Base-by-base conservation (phyloP, 2,113 vertebrate genomes). In the Pheucticus melanocephalus region DNA sequence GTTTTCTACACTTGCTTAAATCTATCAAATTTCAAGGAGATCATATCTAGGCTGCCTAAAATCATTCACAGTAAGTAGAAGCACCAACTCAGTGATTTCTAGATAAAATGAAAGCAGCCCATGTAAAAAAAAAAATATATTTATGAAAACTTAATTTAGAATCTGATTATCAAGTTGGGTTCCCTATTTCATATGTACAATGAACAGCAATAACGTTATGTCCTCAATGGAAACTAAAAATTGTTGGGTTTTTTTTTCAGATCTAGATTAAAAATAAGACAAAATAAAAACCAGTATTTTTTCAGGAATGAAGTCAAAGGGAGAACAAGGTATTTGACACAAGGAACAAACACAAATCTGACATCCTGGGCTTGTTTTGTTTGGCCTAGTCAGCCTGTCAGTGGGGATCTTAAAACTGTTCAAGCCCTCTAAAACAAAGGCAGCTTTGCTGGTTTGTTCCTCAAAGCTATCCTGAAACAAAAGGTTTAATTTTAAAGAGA, bases 401-500 rank as follows among this genome's bases (percentile, higher is more conserved):
- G 72, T 92, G 56, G 72, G 88, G 54, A 90, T 83, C 85, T 90
- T 93, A 94, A 93, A 94, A 86, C 22, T 86, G 68, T 53, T 92
- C 69, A 33, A 93, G 70, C 70, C 78, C 69, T 93, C 61, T 88
- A 94, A 96, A 95, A 92, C 51, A 82, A 94, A 94, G 59, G 47
- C 64, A 91, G 90, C 48, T 78, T 95, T 92, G 44, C 90, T 91
- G 77, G 39, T 91, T 97, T 95, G 77, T 85, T 95, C 69, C 83
- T 89, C 86, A 97, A 92, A 94, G 44, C 56, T 83, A 84, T 60
- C 83, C 86, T 92, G 81, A 92, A 96, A 95, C 65, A 96, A 91
- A 94, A 94, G 39, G 60, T 40, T 95, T 89, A n/a, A 60, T 88
- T 95, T 93, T 90, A 92, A 94, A 94, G 79, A 85, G 6, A 63